phyloP scores from a whole-genome alignment of 2,888 invertebrate species.

The Agrochola macilenta region DNA sequence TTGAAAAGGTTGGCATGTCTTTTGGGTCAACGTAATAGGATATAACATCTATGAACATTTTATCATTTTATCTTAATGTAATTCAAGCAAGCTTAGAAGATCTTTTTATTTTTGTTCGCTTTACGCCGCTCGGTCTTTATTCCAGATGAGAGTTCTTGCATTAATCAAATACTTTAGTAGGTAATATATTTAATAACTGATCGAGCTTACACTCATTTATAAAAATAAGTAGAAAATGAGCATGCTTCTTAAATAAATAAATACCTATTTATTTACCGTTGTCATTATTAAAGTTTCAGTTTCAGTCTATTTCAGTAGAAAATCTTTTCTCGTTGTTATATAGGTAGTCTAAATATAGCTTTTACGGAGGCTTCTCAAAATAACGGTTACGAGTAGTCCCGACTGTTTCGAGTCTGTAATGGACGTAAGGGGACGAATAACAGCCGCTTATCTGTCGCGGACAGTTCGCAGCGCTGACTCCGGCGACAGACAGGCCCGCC shows the following conservation, averaged over 20 bases:
- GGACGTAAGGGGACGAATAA: slow-evolving; percentile 48
- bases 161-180: neutral
- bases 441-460: slow-evolving; percentile 56
- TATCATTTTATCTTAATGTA: neutral
- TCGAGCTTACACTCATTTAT: neutral
- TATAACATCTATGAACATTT: neutral
- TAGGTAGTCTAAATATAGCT: neutral
- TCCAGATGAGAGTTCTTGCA: neutral
- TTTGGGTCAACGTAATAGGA: neutral
- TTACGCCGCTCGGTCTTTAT: neutral
- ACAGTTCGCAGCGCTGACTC: slow-evolving; percentile 20
- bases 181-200: neutral
- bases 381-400: slow-evolving; percentile 31
- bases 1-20: slow-evolving; percentile 22
- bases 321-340: neutral
- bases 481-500: slow-evolving; percentile 44
- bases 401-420: slow-evolving; percentile 45
- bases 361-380: slow-evolving; percentile 17
- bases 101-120: neutral
- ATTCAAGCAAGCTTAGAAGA: neutral
- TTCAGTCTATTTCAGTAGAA: neutral
- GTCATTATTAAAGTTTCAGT: slow-evolving; percentile 5
- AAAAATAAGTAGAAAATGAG: neutral
- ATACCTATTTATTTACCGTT: neutral
- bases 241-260: neutral